Percentiles rank a stretch among this genome's conserved stretches.
phyloP scores from a whole-genome alignment of 2,113 vertebrate species.

The Pristiophorus japonicus region DNA sequence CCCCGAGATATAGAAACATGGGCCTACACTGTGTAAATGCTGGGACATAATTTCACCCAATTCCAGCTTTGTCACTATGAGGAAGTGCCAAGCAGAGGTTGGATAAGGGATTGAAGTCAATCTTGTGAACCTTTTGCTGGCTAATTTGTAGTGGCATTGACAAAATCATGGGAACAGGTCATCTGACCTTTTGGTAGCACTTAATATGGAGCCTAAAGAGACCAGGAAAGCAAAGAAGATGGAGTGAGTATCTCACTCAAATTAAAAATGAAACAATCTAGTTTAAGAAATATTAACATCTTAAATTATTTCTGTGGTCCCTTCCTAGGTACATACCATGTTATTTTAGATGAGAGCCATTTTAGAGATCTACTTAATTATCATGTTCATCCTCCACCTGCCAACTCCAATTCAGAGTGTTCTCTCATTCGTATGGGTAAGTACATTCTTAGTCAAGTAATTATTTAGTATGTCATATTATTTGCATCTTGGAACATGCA shows the following conservation, averaged over 20 bases:
- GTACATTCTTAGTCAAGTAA: slow-evolving; percentile 39
- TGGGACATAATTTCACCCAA: not conserved
- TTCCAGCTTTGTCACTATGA: not conserved
- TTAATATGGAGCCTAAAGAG: not conserved
- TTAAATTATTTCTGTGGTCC: slow-evolving; percentile 19
- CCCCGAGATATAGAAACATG: not conserved
- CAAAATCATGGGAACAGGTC: not conserved
- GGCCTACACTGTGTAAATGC: not conserved
- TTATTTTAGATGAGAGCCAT: slow-evolving; percentile 93
- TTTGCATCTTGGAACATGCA: slow-evolving; percentile 25
- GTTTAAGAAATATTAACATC: not conserved
- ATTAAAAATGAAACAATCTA: not conserved
- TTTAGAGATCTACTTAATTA: slow-evolving; percentile 83
- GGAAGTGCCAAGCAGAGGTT: not conserved
- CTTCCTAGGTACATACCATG: slow-evolving; percentile 70
- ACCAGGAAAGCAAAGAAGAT: not conserved
- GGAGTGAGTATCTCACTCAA: not conserved
- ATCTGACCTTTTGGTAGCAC: not conserved
- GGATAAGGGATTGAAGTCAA: not conserved
- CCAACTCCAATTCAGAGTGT: slow-evolving; percentile 80
- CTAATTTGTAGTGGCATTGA: not conserved
- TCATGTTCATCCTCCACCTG: slow-evolving; percentile 86
- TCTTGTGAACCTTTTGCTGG: not conserved
- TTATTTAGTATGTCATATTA: not conserved
- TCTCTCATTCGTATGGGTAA: slow-evolving; percentile 97